Conservation (phyloP, 2,888 invertebrate species). For the Ichneumoninae sp. region DNA sequence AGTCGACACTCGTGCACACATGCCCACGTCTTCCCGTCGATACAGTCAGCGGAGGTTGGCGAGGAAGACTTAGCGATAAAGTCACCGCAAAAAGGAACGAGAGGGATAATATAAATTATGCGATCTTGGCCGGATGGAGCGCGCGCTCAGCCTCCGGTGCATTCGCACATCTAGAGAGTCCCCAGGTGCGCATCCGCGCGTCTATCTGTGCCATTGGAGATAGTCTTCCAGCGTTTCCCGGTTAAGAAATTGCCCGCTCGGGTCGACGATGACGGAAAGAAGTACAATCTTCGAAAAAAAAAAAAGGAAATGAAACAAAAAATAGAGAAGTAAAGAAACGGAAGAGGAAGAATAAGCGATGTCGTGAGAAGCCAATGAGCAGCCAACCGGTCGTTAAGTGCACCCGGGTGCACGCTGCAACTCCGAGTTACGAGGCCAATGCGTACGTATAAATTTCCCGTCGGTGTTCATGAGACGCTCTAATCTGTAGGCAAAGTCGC, state of each 20-base stretch:
- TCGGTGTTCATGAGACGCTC: constrained; percentile 77
- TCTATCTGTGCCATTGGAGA: constrained; percentile 46
- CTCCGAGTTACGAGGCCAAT: constrained; percentile 58
- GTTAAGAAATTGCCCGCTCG: constrained; percentile 56
- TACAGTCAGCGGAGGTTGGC: neutral
- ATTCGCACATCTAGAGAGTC: constrained; percentile 56
- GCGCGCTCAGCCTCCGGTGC: constrained; percentile 28
- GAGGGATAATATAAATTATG: constrained; percentile 58
- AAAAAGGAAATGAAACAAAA: neutral
- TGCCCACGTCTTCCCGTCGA: constrained; percentile 52
- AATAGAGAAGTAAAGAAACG: constrained; percentile 43
- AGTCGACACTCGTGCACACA: constrained; percentile 25
- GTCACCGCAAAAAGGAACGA: constrained; percentile 41
- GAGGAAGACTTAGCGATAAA: constrained; percentile 48
- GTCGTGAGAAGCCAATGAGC: constrained; percentile 79
- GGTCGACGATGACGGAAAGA: constrained; percentile 53
- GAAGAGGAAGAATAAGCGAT: constrained; percentile 66
- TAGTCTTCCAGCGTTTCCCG: constrained; percentile 44
- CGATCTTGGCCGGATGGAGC: constrained; percentile 60
- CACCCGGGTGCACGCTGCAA: constrained; percentile 45
- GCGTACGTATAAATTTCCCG: constrained; percentile 75
- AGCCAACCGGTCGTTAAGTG: constrained; percentile 77
- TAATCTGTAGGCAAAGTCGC: constrained; percentile 64
- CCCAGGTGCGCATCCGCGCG: constrained; percentile 54
- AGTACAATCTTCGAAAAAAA: constrained; percentile 25